Evolutionary conservation across 1,140 invertebrate species (phyloP).

Genomic region (Choristoneura fumiferana): DNA sequence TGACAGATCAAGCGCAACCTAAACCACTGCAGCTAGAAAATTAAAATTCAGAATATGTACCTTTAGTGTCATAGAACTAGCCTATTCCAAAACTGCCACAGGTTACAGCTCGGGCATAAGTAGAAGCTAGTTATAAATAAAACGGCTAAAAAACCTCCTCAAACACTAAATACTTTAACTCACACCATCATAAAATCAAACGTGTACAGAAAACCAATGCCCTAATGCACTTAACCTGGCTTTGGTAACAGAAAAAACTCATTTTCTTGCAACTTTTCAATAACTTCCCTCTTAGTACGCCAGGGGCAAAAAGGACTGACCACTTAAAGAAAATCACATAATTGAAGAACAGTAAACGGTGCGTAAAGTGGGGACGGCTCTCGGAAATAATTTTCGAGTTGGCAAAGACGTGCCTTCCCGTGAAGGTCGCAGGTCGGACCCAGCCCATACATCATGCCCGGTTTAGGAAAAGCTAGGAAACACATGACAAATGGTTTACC

Average conservation of each 20-base stretch:
- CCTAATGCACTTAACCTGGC: constrained; percentile 15
- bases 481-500: constrained; percentile 31
- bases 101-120: no score
- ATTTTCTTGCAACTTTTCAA: constrained; percentile 7
- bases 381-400: constrained; percentile 69
- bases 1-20: no score
- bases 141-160: no score
- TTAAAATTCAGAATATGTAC: no score
- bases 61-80: no score
- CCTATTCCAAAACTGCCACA: no score
- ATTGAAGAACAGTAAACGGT: constrained; percentile 76
- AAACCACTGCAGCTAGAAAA: no score
- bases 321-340: constrained; percentile 76
- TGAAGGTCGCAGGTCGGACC: constrained; percentile 49
- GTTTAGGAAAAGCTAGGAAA: constrained; percentile 23
- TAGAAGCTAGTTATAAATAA: no score
- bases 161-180: not conserved
- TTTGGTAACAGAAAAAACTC: not conserved
- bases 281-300: not conserved
- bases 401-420: constrained; percentile 58
- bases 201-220: constrained; percentile 8
- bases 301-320: constrained; percentile 49
- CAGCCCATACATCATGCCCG: constrained; percentile 19
- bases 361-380: constrained; percentile 67
- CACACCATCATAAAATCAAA: constrained; percentile 7